Conservation (phyloP, 1,140 invertebrate species). For the Ceratitis capitata region DNA sequence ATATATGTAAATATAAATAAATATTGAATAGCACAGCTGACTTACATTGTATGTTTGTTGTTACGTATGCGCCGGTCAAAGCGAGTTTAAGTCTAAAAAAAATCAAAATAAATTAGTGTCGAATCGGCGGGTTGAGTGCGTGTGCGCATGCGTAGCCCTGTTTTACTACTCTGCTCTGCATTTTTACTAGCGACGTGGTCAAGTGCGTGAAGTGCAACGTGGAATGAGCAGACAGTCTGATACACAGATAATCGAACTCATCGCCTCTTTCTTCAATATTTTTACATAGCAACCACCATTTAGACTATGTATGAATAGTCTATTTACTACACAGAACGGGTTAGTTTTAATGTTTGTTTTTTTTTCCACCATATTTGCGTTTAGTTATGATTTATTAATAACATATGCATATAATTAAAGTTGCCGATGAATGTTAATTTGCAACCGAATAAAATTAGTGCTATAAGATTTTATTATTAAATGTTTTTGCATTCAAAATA, state of each 20-base stretch:
- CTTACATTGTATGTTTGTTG: too few species aligned
- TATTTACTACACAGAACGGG: not conserved
- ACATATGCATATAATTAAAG: too few species aligned
- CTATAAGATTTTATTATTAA: not conserved
- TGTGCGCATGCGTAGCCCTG: not conserved
- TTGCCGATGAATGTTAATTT: not conserved
- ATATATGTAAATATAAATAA: too few species aligned
- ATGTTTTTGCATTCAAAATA: not conserved
- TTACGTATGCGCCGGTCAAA: not conserved
- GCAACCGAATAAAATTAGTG: not conserved
- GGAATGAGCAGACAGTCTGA: too few species aligned
- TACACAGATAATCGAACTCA: not conserved
- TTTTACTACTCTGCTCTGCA: not conserved
- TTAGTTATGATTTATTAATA: not conserved
- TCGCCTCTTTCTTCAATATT: not conserved
- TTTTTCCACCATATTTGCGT: not conserved
- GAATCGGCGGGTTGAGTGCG: slow-evolving; percentile 16
- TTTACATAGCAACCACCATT: not conserved
- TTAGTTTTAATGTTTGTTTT: not conserved
- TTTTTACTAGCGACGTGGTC: not conserved
- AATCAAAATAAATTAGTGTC: not conserved
- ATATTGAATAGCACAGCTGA: not conserved
- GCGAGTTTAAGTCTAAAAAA: not conserved
- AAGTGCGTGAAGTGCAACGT: slow-evolving; percentile 18
- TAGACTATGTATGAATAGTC: not conserved